phyloP scores from a whole-genome alignment of 1,140 invertebrate genomes.

The Hesperophylax magnus region DNA sequence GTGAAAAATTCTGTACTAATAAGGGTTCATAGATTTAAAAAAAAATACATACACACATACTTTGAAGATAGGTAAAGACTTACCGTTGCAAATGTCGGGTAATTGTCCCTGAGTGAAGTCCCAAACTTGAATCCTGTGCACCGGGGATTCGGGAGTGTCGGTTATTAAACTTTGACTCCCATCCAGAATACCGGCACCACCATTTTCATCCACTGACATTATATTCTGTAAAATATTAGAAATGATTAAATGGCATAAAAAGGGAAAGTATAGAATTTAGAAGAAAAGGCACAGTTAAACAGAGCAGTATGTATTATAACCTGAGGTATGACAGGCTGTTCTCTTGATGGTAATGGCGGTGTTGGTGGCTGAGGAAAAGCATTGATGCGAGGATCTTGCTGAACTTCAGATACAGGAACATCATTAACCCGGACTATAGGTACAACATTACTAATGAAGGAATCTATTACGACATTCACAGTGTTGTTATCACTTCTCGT shows the following conservation, averaged over 20 bases:
- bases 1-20: not conserved
- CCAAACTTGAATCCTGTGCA: constrained; percentile 88
- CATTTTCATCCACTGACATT: constrained; percentile 49
- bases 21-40: no score
- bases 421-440: constrained; percentile 75
- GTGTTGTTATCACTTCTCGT: constrained; percentile 2
- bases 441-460: constrained; percentile 61
- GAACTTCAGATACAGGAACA: constrained; percentile 67
- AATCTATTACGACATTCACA: constrained; percentile 46
- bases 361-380: constrained; percentile 26
- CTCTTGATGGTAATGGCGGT: not conserved
- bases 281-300: not conserved
- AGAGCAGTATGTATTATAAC: constrained; percentile 15
- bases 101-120: constrained; percentile 81
- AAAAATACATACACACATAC: not conserved
- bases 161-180: constrained; percentile 38
- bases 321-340: constrained; percentile 33
- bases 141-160: constrained; percentile 56
- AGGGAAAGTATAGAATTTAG: not conserved
- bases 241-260: not conserved
- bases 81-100: constrained; percentile 83
- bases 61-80: constrained; percentile 47
- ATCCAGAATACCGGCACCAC: constrained; percentile 35
- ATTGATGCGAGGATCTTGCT: constrained; percentile 38
- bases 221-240: constrained; percentile 35